phyloP scores from a whole-genome alignment of 2,113 vertebrate genomes.

The Notarius quadriscutis region DNA sequence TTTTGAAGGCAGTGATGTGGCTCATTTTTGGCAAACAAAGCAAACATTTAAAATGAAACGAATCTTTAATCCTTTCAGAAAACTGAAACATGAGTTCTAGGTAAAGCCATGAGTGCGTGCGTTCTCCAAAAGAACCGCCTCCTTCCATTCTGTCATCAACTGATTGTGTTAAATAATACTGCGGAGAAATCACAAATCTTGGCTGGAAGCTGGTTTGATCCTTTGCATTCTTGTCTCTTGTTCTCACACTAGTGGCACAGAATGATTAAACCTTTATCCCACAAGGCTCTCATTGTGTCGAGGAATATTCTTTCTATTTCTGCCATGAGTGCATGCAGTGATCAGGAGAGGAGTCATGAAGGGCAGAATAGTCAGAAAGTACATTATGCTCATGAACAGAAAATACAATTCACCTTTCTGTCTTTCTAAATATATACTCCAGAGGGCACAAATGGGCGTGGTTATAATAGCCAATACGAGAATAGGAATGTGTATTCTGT shows the following conservation, averaged over 20 bases:
- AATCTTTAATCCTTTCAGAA: too few relatives aligned
- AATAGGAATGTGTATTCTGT: neutral
- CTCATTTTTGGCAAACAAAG: too few relatives aligned
- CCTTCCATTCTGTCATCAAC: too few relatives aligned
- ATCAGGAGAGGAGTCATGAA: neutral
- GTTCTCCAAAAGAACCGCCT: too few relatives aligned
- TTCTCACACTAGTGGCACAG: neutral
- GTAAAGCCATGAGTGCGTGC: too few relatives aligned
- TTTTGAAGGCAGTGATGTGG: too few relatives aligned
- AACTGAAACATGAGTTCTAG: too few relatives aligned
- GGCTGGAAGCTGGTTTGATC: neutral
- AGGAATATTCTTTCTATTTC: neutral
- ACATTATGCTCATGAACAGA: neutral
- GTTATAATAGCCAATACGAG: neutral
- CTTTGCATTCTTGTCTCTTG: neutral
- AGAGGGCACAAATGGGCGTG: neutral
- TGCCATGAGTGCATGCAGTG: neutral
- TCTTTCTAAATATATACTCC: neutral
- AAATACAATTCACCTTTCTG: neutral
- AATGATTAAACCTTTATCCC: neutral
- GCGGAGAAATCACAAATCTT: neutral
- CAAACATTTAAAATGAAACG: too few relatives aligned
- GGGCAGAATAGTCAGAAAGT: neutral
- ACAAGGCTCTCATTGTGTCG: neutral
- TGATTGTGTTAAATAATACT: too few relatives aligned